Percentiles rank a stretch among this genome's conserved stretches.
Evolutionary conservation across 2,888 invertebrate genomes (phyloP).

Genomic region (Scelioninae gen. 1): DNA sequence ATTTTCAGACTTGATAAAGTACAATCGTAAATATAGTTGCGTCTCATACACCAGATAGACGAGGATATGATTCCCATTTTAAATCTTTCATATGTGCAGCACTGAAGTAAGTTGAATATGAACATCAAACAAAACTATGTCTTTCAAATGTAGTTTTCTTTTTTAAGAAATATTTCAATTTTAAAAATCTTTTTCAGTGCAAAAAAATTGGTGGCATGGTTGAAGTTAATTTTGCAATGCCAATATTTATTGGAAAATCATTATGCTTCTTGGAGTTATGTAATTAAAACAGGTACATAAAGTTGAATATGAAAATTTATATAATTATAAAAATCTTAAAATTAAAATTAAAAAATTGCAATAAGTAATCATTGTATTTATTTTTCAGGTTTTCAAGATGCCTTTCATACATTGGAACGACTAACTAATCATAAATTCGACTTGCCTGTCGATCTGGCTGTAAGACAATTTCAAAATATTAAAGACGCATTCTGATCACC

Average conservation of each 20-base stretch:
- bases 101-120: constrained; percentile 92
- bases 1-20: constrained; percentile 92
- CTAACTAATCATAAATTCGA: constrained; percentile 94
- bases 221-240: constrained; percentile 95
- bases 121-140: no score
- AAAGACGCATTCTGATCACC: constrained; percentile 89
- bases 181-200: constrained; percentile 86
- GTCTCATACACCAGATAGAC: constrained; percentile 95
- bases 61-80: constrained; percentile 98
- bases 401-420: constrained; percentile 94
- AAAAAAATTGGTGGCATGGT: constrained; percentile 96
- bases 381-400: constrained; percentile 95
- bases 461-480: constrained; percentile 98
- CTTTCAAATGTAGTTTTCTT: neutral
- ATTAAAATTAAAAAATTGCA: no score
- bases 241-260: constrained; percentile 91
- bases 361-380: no score
- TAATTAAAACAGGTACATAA: constrained; percentile 92
- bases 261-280: constrained; percentile 97
- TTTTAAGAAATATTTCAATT: neutral
- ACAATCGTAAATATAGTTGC: constrained; percentile 96
- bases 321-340: no score
- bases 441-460: constrained; percentile 97
- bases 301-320: no score
- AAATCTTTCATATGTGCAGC: constrained; percentile 99